Evolutionary conservation across 2,888 invertebrate genomes (phyloP).

Genomic region (Lasioglossum lativentre): DNA sequence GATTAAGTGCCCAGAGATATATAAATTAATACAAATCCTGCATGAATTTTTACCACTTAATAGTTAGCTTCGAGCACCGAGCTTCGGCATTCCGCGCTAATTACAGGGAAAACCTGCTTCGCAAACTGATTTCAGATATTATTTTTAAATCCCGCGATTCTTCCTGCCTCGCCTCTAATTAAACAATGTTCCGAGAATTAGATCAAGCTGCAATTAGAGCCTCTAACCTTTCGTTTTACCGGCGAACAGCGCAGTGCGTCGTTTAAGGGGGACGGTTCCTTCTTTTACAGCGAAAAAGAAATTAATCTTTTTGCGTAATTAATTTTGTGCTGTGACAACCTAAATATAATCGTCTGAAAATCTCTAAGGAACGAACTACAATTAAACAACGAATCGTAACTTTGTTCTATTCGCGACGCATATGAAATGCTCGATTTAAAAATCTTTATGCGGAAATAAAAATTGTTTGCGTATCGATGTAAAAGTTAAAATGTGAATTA

Average conservation of each 20-base stretch:
- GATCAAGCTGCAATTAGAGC: neutral
- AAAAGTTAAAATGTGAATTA: too few relatives aligned
- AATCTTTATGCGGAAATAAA: too few relatives aligned
- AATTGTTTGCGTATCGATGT: too few relatives aligned
- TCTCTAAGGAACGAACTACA: too few relatives aligned
- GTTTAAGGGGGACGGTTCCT: neutral
- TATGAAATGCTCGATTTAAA: too few relatives aligned
- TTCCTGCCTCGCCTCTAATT: neutral
- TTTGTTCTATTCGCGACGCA: too few relatives aligned
- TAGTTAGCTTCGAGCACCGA: neutral
- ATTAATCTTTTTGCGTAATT: neutral
- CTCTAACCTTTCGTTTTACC: neutral
- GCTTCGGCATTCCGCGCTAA: neutral
- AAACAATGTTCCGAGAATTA: neutral
- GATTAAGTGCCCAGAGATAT: neutral
- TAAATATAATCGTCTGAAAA: neutral
- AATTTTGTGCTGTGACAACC: neutral
- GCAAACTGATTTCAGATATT: neutral
- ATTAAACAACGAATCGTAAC: too few relatives aligned
- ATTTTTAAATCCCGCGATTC: neutral
- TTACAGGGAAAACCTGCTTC: neutral
- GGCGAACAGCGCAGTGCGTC: neutral
- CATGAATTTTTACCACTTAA: neutral
- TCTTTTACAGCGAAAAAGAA: neutral
- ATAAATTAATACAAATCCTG: neutral